A percentile compares a stretch with the other conserved stretches of the same genome.
These are phyloP conservation scores for human (Homo sapiens) DNA, from an alignment of 2,113 vertebrate genomes.

Conservation along the genomic window GRCh38 chr9:21584501-21585000, in stretches of 20 bases:
- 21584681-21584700: background rate
- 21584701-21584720: background rate
- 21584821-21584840: background rate
- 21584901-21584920: background rate
- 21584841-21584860: background rate
- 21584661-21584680: background rate
- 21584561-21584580: background rate
- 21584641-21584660: background rate
- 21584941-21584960: background rate
- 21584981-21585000: accelerated
- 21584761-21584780: background rate
- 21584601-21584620: background rate
- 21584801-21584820: background rate
- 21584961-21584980: background rate
- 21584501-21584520: background rate
- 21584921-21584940: background rate
- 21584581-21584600: background rate
- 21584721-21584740: background rate
- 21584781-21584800: background rate
- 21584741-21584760: background rate
- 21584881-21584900: background rate
- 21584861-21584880: background rate
- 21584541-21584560: background rate
- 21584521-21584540: background rate
- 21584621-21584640: background rate